These are phyloP conservation scores for Drosophila recens DNA, from an alignment of 2,888 invertebrate species.

Conservation along the genomic window DNA sequence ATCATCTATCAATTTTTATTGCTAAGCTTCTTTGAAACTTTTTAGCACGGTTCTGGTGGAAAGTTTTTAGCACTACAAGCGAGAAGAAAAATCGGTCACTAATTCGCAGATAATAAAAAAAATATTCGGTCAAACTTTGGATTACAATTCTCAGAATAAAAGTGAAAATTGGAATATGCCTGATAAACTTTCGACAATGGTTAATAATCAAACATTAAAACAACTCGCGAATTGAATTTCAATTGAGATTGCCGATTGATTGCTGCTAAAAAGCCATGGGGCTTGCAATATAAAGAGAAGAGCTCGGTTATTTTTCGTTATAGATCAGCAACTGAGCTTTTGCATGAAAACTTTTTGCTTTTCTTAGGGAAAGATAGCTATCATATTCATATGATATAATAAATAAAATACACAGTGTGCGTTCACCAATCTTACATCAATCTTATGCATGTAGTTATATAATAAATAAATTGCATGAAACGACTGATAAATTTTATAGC, in stretches of 20 bases:
- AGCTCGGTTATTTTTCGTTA: background rate
- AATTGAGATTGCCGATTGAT: background rate
- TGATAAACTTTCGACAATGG: background rate
- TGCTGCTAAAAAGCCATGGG: background rate
- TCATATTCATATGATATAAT: background rate
- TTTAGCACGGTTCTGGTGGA: too few species aligned
- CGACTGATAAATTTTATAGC: background rate
- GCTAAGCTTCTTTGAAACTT: too few species aligned
- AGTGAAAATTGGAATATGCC: background rate
- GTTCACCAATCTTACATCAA: background rate
- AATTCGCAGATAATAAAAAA: background rate
- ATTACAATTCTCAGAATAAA: background rate
- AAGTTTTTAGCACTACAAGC: too few species aligned
- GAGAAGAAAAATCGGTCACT: too few species aligned
- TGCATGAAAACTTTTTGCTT: background rate
- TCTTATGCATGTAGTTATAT: background rate
- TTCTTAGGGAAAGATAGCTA: background rate
- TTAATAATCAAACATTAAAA: background rate
- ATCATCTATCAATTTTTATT: too few species aligned
- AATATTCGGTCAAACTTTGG: background rate
- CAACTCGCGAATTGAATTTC: background rate
- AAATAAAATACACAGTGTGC: background rate
- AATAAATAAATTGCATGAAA: constrained; percentile 3
- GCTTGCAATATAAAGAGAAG: background rate
- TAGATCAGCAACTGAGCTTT: background rate